These are phyloP conservation scores for Pogonomyrmex barbatus DNA, from an alignment of 1,140 invertebrate genomes.

Conservation along the genomic window DNA sequence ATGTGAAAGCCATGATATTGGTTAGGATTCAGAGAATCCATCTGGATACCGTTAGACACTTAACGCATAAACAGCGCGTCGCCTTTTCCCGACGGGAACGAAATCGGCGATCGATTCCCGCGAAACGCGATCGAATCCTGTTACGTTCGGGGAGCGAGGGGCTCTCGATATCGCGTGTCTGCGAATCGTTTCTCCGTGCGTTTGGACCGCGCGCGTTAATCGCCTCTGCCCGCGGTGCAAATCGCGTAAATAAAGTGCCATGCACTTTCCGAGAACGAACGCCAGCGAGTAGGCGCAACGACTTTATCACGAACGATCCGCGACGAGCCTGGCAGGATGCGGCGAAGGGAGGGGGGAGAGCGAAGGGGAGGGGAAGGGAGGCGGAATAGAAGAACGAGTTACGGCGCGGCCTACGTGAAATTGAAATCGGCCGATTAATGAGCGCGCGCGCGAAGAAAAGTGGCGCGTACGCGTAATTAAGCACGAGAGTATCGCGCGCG, in stretches of 20 bases:
- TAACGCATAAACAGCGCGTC: not conserved
- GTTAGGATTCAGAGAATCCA: not conserved
- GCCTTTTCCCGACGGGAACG: not conserved
- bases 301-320: conserved; percentile 19
- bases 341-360: not conserved
- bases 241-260: conserved; percentile 7
- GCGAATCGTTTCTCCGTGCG: conserved; percentile 20
- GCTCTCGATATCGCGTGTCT: conserved; percentile 24
- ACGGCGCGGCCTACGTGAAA: conserved; percentile 1
- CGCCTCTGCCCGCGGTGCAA: not conserved
- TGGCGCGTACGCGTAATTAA: conserved; percentile 39
- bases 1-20: not conserved
- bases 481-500: not conserved
- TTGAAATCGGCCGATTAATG: conserved; percentile 30
- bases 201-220: conserved; percentile 11
- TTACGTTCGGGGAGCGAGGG: not conserved
- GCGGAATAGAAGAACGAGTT: not conserved
- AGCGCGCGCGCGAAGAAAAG: conserved; percentile 6
- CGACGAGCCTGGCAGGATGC: not conserved
- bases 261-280: not conserved
- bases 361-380: too few species aligned
- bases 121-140: conserved; percentile 37
- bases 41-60: conserved; percentile 10
- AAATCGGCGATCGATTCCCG: conserved; percentile 2
- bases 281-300: conserved; percentile 2